Base-by-base conservation (phyloP, 2,113 vertebrate genomes). In the Aviceda subcristata region DNA sequence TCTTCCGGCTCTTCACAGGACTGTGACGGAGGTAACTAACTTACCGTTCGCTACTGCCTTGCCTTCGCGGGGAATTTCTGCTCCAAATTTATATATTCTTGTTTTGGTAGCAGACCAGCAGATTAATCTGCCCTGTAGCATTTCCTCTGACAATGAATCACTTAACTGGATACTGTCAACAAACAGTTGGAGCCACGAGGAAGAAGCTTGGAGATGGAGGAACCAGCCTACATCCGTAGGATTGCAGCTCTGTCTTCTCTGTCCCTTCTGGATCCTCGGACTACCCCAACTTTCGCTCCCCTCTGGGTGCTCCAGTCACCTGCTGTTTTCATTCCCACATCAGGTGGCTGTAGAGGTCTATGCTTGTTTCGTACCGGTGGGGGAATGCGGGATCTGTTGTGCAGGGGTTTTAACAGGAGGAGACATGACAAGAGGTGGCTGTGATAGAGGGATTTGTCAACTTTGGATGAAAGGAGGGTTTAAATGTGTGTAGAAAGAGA, bases 271-370 rank as follows among this genome's bases (percentile, higher is more conserved):
- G 59, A 34, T 64, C 30, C 34, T 51, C 55, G 60, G 50, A 39
- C 63, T 79, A 6, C 12, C 21, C 12, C 21, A 56, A 0, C 34
- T 51, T 26, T 46, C 0, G 0, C 19, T 62, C 2, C 19, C 2
- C 10, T 50, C 19, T 57, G 34, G 6, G 23, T 39, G 55, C 38
- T 69, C 45, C 0, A 0, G 8, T 78, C 32, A 50, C 69, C 57
- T 43, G 10, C 22, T 64, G 4, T 30, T 80, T 66, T 23, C 32
- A 12, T 76, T 60, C 45, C 36, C 22, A 6, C 18, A 5, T 46
- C 7, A 72, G 53, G 24, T 3, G 7, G 10, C 64, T 77, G 16
- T n/a, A n/a, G 74, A 79, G 32, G 19, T 78, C 36, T 81, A 1
- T 41, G 56, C 73, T 82, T 68, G n/a, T 64, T 92, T 93, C 9